Conservation (phyloP, 2,113 vertebrate genomes). For the Arizona elegans region DNA sequence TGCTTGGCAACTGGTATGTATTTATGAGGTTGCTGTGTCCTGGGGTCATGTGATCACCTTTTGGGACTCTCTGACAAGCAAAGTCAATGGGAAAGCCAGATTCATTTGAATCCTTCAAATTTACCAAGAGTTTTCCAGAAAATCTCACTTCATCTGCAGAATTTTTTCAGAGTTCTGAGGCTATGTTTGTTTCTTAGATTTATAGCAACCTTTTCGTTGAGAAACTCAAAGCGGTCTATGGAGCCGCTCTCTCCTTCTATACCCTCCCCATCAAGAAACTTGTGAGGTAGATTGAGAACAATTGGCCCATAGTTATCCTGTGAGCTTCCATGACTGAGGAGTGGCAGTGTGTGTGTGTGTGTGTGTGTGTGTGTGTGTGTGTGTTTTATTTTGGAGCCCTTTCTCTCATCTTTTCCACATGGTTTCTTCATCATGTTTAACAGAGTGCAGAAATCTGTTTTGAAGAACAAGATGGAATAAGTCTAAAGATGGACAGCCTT, state of each 20-base stretch:
- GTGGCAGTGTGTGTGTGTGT: neutral
- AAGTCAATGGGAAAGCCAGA: too few relatives aligned
- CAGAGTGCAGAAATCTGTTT: neutral
- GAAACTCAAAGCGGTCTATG: neutral
- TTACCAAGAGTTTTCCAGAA: neutral
- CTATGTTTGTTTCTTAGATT: neutral
- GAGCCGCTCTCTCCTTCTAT: neutral
- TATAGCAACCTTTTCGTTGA: neutral
- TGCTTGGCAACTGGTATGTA: too few relatives aligned
- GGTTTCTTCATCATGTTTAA: neutral
- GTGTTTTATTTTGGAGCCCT: neutral
- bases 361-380: neutral
- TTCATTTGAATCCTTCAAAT: neutral
- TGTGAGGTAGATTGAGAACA: neutral
- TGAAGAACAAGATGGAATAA: neutral
- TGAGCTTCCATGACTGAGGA: neutral
- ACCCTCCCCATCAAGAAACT: neutral
- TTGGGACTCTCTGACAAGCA: too few relatives aligned
- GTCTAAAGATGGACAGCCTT: neutral
- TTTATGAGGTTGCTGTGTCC: neutral
- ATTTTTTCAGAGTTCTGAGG: neutral
- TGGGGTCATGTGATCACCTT: neutral
- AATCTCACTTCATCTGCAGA: neutral
- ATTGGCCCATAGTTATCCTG: neutral
- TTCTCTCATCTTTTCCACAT: neutral